phyloP scores from a whole-genome alignment of 37 sponge, comb jelly and placozoan genomes.

The Halichondria panicea region DNA sequence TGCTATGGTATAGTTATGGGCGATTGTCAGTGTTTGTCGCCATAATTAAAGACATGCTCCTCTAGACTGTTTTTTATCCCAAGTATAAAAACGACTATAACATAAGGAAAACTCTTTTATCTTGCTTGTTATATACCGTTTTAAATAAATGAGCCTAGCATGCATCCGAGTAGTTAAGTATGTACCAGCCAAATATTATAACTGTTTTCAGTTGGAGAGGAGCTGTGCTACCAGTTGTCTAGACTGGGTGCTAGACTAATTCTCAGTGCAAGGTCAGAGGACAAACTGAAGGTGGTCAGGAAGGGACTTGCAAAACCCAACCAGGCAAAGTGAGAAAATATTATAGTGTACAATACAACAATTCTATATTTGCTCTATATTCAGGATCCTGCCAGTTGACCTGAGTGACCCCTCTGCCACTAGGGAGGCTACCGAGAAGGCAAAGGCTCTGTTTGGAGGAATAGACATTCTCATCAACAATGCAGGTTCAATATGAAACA shows the following conservation, averaged over 20 bases:
- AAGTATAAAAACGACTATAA: too few relatives aligned
- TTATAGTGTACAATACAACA: too few relatives aligned
- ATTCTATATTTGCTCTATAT: too few relatives aligned
- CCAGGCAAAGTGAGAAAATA: slow-evolving; percentile 42
- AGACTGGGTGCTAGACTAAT: slow-evolving; percentile 51
- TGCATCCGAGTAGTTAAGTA: too few relatives aligned
- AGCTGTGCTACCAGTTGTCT: slow-evolving; percentile 44
- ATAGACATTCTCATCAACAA: slow-evolving; percentile 67
- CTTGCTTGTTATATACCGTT: too few relatives aligned
- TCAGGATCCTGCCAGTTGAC: slow-evolving; percentile 43
- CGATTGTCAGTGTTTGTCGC: too few relatives aligned
- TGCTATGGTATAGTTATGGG: too few relatives aligned
- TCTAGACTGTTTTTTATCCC: too few relatives aligned
- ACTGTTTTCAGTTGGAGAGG: slow-evolving; percentile 74
- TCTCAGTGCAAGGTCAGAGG: slow-evolving; percentile 40
- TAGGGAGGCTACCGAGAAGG: slow-evolving; percentile 11
- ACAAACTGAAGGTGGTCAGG: slow-evolving; percentile 29
- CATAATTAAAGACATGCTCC: too few relatives aligned
- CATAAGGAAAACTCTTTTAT: too few relatives aligned
- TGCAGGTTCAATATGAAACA: slow-evolving; percentile 61
- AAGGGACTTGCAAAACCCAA: slow-evolving; percentile 16
- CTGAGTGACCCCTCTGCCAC: slow-evolving; percentile 16
- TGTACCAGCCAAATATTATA: too few relatives aligned
- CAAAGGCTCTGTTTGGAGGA: slow-evolving; percentile 45
- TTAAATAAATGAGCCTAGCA: too few relatives aligned